Percentiles rank a stretch among this genome's conserved stretches.
Evolutionary conservation across 2,113 vertebrate genomes (phyloP).

Genomic region (Pseudonaja textilis): DNA sequence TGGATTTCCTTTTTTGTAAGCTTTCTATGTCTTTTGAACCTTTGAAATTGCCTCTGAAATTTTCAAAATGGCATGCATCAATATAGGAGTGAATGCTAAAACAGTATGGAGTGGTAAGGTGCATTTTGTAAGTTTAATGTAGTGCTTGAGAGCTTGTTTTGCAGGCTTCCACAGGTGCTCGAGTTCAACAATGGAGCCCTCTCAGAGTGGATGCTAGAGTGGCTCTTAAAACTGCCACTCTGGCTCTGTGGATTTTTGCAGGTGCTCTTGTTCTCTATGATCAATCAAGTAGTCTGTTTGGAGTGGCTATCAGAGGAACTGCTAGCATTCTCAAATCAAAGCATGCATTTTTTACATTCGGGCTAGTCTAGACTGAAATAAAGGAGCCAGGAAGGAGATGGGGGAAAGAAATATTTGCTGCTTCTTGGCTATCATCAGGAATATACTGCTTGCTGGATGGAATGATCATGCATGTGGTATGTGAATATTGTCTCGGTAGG

Average conservation of each 20-base stretch:
- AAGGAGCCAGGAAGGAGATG: neutral
- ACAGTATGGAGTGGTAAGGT: neutral
- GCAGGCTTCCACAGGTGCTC: neutral
- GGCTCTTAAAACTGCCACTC: neutral
- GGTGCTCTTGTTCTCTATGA: neutral
- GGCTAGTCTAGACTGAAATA: neutral
- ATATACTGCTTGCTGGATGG: neutral
- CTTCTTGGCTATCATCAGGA: neutral
- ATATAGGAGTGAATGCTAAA: neutral
- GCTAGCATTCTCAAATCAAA: neutral
- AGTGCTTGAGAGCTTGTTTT: neutral
- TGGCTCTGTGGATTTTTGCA: neutral
- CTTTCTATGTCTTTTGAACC: neutral
- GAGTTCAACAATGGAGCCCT: neutral
- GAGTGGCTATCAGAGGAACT: neutral
- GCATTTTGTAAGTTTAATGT: neutral
- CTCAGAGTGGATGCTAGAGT: neutral
- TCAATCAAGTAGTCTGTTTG: neutral
- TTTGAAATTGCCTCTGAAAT: neutral
- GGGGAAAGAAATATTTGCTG: neutral
- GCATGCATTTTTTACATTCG: neutral
- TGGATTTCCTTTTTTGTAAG: neutral
- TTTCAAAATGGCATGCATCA: neutral
- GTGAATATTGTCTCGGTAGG: neutral
- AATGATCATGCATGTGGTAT: neutral